A percentile compares a stretch with the other conserved stretches of the same genome.
These are phyloP conservation scores for Leistus spinibarbis DNA, from an alignment of 2,888 invertebrate genomes.

Conservation along the genomic window DNA sequence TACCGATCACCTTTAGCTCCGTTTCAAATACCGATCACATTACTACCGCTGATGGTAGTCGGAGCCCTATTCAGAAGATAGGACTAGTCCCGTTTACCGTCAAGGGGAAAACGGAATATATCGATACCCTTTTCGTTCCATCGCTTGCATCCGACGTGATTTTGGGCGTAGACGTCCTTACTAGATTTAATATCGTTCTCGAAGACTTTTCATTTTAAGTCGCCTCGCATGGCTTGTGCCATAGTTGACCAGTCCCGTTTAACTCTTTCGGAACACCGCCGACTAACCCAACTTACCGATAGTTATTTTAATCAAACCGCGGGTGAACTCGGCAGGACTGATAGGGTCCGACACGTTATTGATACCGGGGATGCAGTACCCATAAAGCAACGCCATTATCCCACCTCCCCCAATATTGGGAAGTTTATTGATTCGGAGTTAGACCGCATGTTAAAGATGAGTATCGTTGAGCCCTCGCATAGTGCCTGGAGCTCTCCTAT, in stretches of 20 bases:
- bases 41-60: background rate
- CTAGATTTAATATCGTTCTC: too few relatives aligned
- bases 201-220: too few relatives aligned
- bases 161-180: too few relatives aligned
- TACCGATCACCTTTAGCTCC: too few relatives aligned
- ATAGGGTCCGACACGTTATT: background rate
- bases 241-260: background rate
- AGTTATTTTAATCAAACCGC: background rate
- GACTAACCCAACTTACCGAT: background rate
- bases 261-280: background rate
- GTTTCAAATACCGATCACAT: background rate
- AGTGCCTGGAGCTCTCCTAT: conserved; percentile 48
- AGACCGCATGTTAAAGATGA: conserved; percentile 47
- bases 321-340: background rate
- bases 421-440: conserved; percentile 43
- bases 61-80: conserved; percentile 1
- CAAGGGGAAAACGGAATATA: background rate
- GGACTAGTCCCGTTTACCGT: conserved; percentile 12
- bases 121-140: background rate
- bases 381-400: conserved; percentile 38
- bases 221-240: background rate
- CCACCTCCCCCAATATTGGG: conserved; percentile 33
- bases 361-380: conserved; percentile 9
- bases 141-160: too few relatives aligned
- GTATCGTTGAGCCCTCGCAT: conserved; percentile 46